These are phyloP conservation scores for Hymenopus coronatus DNA, from an alignment of 2,888 invertebrate species.

Conservation along the genomic window DNA sequence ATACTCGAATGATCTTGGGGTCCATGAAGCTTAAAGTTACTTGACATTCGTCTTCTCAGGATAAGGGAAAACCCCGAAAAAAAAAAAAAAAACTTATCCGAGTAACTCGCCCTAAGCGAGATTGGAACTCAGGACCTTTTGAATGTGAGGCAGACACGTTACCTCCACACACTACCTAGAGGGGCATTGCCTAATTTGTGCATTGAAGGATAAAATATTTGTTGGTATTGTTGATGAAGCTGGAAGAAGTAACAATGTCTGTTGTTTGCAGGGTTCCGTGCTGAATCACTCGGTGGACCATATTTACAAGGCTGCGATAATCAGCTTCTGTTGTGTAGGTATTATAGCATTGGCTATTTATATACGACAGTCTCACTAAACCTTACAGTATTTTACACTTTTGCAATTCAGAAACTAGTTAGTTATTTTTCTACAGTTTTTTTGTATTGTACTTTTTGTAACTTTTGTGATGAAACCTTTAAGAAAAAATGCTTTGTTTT, in stretches of 20 bases:
- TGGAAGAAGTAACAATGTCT: neutral
- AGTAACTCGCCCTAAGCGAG: too few species aligned
- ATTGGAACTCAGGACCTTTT: too few species aligned
- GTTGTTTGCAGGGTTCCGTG: neutral
- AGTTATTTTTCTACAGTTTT: neutral
- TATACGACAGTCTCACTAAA: neutral
- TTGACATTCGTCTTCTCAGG: too few species aligned
- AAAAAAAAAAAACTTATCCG: too few species aligned
- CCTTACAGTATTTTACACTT: neutral
- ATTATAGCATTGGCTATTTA: neutral
- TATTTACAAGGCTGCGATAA: constrained; percentile 12
- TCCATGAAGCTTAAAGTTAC: too few species aligned
- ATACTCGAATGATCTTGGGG: too few species aligned
- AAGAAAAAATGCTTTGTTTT: neutral
- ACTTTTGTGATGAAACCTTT: neutral
- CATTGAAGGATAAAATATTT: too few species aligned
- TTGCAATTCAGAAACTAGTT: neutral
- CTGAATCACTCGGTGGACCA: neutral
- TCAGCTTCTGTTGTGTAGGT: neutral
- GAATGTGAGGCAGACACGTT: too few species aligned
- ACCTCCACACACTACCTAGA: too few species aligned
- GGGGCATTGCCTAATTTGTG: too few species aligned
- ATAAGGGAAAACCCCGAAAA: too few species aligned
- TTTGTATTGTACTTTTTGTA: neutral
- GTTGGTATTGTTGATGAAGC: too few species aligned